Evolutionary conservation across 2,113 vertebrate genomes (phyloP), one percentile per base, ranked within the genome.

Genomic region (Jacana jacana): DNA sequence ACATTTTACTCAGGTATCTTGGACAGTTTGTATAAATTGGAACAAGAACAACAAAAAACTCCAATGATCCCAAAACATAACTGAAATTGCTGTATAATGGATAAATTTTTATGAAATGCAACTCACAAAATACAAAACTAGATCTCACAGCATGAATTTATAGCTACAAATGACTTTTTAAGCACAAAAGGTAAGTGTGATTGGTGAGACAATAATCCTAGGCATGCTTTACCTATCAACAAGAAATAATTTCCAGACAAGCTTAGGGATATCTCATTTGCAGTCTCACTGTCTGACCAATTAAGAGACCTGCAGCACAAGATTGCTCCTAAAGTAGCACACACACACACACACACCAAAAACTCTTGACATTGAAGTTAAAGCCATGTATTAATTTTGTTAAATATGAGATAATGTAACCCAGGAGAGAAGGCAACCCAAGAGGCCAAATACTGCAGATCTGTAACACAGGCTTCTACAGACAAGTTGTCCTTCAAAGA

Each of bases 131-230:
- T 27, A 88, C 54, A 88, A 88, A 95, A 81, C 68, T 70, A 77
- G n/a, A 88, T 81, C 68, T 93, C 92, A 75, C 91, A 93, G 91
- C 80, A 84, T 84, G 76, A 91, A 91, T 92, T 93, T 92, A 93
- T 68, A 84, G 60, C 86, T 91, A 80, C 51, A 92, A 94, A 96
- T 91, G 2, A 84, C 86, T 94, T 93, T 94, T 94, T 93, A 97
- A 95, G 80, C 65, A 92, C 80, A 91, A 75, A 93, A 93, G 66
- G 54, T 94, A 96, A 91, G 68, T 80, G 60, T 84, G 92, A 92
- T 66, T 88, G 64, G 88, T 81, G 82, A 88, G 66, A 91, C 37
- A 93, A 90, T 90, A 95, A 95, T 81, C 60, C 64, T 58, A 71
- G 46, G 72, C 72, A 83, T 84, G 64, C 46, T 94, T 86, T 88